Base-by-base conservation (phyloP, 2,797 vertebrate species). In the Gadopsis marmoratus region DNA sequence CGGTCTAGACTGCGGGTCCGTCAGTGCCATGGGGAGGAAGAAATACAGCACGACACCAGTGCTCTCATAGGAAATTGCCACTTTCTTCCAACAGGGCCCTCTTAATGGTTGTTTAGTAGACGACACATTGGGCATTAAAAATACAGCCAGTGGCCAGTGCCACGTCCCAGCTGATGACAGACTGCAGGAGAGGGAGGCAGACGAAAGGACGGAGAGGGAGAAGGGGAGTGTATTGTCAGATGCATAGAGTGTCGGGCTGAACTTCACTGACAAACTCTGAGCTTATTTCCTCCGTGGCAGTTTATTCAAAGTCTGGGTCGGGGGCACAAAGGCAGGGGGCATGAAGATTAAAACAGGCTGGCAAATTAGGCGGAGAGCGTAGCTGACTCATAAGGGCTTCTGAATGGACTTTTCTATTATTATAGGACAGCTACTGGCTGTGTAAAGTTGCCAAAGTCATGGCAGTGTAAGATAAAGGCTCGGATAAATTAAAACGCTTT, bases 1-100 rank as follows among this genome's bases (percentile, higher is more conserved):
- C 51, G 71, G 85, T 91, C 82, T 84, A 87, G 87, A 90, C 90
- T 71, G 58, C 7, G 70, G 82, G 72, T 85, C 91, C 83, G 87
- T 77, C 61, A 68, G 70, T 75, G 90, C 90, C 79, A 37, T 47
- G 26, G 74, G 86, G 82, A 72, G 78, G 79, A 55, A 84, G 76
- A 85, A 84, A 88, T 86, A 88, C 79, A 80, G 60, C 61, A 53
- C 21, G 51, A 89, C 86, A 89, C 82, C 64, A 71, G 72, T 17
- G 17, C 71, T 85, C 81, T 85, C 74, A 80, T 80, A 89, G 88
- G 86, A 94, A 93, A 94, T 93, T 89, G 87, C 88, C 84, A 91
- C 87, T 92, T 88, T 89, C 82, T 79, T 80, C 80, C 82, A 88
- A 78, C 79, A 77, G 76, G 78, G 68, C 51, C 26, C 65, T 80